Evolutionary conservation across 2,797 vertebrate species (phyloP), one percentile per base, ranked within the genome.

Genomic region (Manis crassicaudata): DNA sequence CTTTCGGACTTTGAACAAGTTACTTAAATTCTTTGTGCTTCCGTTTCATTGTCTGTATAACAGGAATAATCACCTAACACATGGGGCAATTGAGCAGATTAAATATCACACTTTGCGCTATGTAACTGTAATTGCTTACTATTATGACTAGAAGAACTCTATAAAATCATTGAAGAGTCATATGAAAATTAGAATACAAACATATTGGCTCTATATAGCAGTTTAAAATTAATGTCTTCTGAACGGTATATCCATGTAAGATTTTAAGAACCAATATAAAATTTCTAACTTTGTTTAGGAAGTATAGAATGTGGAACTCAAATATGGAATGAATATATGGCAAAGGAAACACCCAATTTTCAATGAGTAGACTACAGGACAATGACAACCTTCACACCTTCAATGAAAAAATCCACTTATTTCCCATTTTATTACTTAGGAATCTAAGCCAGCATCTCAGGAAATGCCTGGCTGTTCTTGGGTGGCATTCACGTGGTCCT

Each of bases 391-490:
- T 63, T 75, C 65, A 67, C 10, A 75, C 0, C 43, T 95, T 92
- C 46, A 68, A 25, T 62, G 4, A 93, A 94, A 52, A 95, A 86
- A 50, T 70, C 73, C 0, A 5, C 16, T 73, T 46, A 89, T 80
- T 91, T 95, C 91, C 82, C 94, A 82, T 27, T 11, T 91, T 21
- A 88, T 88, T 92, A 29, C 50, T 20, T 0, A 0, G 84, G 86
- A 97, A 97, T 94, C 62, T 94, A 76, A 97, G 63, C 16, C 10
- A 87, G 70, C 11, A 9, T 16, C n/a, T 91, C 21, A 43, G 77
- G 88, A 96, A 97, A 79, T 11, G 7, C 60, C 95, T 35, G 11
- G 18, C 0, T 0, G 37, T 20, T 92, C 32, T 92, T 60, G 0
- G 10, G 18, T 79, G 97, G 6, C 11, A 25, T 20, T 88, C 83